Evolutionary conservation across 1,140 invertebrate species (phyloP), one percentile per base, ranked within the genome.

Genomic region (Halictus rubicundus): DNA sequence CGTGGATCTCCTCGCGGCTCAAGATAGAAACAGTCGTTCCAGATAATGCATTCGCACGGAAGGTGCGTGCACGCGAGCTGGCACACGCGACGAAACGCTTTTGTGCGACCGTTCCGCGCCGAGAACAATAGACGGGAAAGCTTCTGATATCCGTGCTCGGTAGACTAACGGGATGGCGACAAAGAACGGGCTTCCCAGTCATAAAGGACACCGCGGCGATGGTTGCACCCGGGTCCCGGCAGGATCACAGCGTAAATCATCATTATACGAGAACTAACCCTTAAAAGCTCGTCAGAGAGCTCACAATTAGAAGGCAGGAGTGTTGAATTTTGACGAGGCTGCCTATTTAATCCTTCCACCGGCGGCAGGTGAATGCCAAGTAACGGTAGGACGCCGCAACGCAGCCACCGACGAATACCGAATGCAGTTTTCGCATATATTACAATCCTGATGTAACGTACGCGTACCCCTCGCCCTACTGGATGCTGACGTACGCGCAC

Each of bases 231-330:
- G 54, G 68, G 68, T 57, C 64, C 27, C 46, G 25, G 59, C 49
- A 72, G 70, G 71, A 85, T 82, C 71, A 69, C 74, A 21, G 65
- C 80, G 84, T 86, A 85, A 85, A 86, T 86, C 84, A 86, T 85
- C 76, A 80, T 85, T 85, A 85, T 85, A 80, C 68, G 19, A 32
- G 72, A n/a, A n/a, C 71, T 39, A 57, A 80, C 68, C 75, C 75
- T 72, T 72, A 78, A 78, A 85, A 86, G 75, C 84, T 61, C 61
- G 49, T 25, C 68, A 49, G 60, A 65, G 83, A 86, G 81, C 83
- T 79, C 52, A 60, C 84, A 86, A 86, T 86, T 86, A 86, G 84
- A 86, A 60, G 52, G 79, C 52, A 23, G 54, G 59, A 49, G 52
- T 61, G 72, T 39, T 72, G 83, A 81, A 85, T 85, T 84, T 85